A percentile compares a stretch with the other conserved stretches of the same genome.
Conservation (phyloP, 1,140 invertebrate genomes). For the Asbolus verrucosus region DNA sequence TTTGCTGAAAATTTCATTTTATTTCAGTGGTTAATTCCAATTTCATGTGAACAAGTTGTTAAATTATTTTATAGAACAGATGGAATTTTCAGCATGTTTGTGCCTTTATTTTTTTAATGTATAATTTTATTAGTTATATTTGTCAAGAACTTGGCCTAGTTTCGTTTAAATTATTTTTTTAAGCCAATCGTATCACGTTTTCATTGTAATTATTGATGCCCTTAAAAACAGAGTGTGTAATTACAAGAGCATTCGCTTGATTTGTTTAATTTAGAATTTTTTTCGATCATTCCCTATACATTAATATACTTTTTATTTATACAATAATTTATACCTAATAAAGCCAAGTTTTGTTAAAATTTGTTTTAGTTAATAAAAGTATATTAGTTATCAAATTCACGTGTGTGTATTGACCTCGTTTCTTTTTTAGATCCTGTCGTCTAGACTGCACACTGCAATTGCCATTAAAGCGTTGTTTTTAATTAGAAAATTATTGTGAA, state of each 20-base stretch:
- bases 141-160: constrained; percentile 54
- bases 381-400: constrained; percentile 36
- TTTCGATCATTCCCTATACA: constrained; percentile 10
- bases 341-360: constrained; percentile 45
- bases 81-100: constrained; percentile 57
- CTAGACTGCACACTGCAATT: not conserved
- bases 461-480: constrained; percentile 24
- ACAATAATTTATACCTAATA: constrained; percentile 39
- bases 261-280: constrained; percentile 6
- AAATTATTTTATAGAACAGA: constrained; percentile 36
- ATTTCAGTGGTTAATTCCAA: constrained; percentile 29
- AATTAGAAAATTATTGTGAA: constrained; percentile 8
- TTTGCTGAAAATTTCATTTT: constrained; percentile 56
- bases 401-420: constrained; percentile 15
- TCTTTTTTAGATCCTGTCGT: constrained; percentile 21
- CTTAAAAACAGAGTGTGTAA: too few relatives aligned
- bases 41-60: constrained; percentile 32
- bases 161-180: constrained; percentile 39
- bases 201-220: too few relatives aligned
- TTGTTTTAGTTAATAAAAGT: constrained; percentile 45
- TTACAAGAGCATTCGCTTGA: too few relatives aligned
- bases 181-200: not conserved
- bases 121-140: constrained; percentile 52
- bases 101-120: constrained; percentile 58
- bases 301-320: constrained; percentile 19